phyloP scores from a whole-genome alignment of 2,888 invertebrate species.

The Matsumyia berberina region DNA sequence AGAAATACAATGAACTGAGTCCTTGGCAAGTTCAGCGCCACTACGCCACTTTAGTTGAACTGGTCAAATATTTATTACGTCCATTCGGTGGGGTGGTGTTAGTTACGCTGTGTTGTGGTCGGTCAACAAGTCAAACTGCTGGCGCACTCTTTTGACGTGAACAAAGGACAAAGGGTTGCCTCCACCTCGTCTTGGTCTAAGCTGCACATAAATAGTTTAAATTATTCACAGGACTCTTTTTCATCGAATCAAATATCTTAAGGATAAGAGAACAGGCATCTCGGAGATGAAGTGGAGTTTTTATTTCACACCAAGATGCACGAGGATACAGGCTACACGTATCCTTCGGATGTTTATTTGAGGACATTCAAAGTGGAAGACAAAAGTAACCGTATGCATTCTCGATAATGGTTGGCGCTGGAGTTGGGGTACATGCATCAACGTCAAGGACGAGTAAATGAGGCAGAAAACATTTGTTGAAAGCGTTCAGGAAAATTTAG shows the following conservation, averaged over 20 bases:
- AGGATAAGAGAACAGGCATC: slow-evolving; percentile 49
- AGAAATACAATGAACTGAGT: slow-evolving; percentile 52
- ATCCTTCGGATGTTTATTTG: slow-evolving; percentile 70
- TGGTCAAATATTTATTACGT: slow-evolving; percentile 72
- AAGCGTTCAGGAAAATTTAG: slow-evolving; percentile 36
- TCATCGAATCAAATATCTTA: slow-evolving; percentile 59
- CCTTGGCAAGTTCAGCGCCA: slow-evolving; percentile 57
- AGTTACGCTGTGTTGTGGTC: slow-evolving; percentile 40
- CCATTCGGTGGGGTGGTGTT: slow-evolving; percentile 39
- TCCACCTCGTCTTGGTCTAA: background rate
- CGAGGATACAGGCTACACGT: slow-evolving; percentile 48
- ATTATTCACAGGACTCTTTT: slow-evolving; percentile 70
- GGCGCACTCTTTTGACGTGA: slow-evolving; percentile 64
- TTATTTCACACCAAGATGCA: slow-evolving; percentile 69
- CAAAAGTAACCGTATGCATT: slow-evolving; percentile 48
- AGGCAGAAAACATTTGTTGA: slow-evolving; percentile 43
- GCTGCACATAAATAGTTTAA: slow-evolving; percentile 59
- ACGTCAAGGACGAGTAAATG: slow-evolving; percentile 39
- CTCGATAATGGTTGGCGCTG: slow-evolving; percentile 28
- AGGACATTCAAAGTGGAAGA: slow-evolving; percentile 74
- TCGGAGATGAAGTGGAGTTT: slow-evolving; percentile 72
- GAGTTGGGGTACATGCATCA: slow-evolving; percentile 11
- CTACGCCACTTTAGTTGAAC: slow-evolving; percentile 20
- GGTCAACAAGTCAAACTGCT: slow-evolving; percentile 69
- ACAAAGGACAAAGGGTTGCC: slow-evolving; percentile 62